These are phyloP conservation scores for Myotis davidii DNA, from an alignment of 2,113 vertebrate species.

Conservation along the genomic window DNA sequence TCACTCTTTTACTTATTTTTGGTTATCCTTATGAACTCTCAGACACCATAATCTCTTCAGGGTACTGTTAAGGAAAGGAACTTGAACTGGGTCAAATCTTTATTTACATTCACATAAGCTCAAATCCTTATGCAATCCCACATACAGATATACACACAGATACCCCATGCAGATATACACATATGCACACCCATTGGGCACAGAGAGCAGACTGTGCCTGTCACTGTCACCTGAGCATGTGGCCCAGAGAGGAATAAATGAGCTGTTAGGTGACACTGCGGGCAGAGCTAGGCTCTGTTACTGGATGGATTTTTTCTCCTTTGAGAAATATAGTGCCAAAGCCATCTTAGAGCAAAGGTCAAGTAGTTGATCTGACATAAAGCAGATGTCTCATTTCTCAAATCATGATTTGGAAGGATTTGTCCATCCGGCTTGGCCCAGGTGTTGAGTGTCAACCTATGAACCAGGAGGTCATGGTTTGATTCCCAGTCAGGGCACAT, in stretches of 20 bases:
- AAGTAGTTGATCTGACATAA: background rate
- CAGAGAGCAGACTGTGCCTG: background rate
- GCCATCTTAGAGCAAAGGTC: background rate
- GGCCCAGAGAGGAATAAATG: background rate
- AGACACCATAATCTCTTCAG: background rate
- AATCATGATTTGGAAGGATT: background rate
- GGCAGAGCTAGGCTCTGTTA: background rate
- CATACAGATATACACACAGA: background rate
- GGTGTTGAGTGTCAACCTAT: too few relatives aligned
- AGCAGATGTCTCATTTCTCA: background rate
- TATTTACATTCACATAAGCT: background rate
- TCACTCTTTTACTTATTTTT: background rate
- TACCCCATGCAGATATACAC: background rate
- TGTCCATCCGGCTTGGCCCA: too few relatives aligned
- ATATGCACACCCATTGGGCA: background rate
- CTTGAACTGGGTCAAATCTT: background rate
- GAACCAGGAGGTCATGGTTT: too few relatives aligned
- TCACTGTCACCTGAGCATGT: background rate
- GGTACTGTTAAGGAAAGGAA: constrained; percentile 4
- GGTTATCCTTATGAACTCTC: background rate
- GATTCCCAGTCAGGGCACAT: too few relatives aligned
- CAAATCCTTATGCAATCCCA: background rate
- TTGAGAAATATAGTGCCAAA: background rate
- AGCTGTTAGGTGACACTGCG: background rate
- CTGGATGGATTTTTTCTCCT: background rate